These are phyloP conservation scores for Abramis brama DNA, from an alignment of 2,113 vertebrate genomes.

Conservation along the genomic window DNA sequence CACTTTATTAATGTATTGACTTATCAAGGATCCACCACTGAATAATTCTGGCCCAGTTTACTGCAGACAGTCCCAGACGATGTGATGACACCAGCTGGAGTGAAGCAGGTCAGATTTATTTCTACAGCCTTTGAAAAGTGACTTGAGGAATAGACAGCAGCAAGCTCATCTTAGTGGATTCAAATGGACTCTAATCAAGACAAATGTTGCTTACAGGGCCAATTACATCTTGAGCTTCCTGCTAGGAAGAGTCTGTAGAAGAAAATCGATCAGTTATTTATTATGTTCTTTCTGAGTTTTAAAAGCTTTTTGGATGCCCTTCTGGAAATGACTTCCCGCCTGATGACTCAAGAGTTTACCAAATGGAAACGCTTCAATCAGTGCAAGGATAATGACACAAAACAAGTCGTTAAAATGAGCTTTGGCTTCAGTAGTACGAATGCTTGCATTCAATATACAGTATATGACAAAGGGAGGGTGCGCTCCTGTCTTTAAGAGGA, in stretches of 20 bases:
- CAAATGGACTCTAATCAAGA: conserved; percentile 71
- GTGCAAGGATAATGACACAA: conserved; percentile 23
- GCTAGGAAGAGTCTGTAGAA: conserved; percentile 48
- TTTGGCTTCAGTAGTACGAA: not conserved
- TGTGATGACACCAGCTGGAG: not conserved
- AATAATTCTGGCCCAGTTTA: conserved; percentile 10
- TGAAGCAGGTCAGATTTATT: conserved; percentile 15
- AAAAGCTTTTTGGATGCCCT: conserved; percentile 18
- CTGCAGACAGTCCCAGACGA: not conserved
- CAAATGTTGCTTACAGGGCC: conserved; percentile 64
- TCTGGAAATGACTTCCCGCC: conserved; percentile 29
- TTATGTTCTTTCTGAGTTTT: conserved; percentile 47
- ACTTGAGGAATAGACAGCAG: conserved; percentile 61
- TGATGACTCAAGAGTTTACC: conserved; percentile 36
- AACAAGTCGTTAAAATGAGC: conserved; percentile 15
- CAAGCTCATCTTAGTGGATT: conserved; percentile 66
- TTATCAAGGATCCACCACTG: conserved; percentile 25
- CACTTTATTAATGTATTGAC: conserved; percentile 21
- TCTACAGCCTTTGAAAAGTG: conserved; percentile 13
- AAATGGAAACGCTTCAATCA: conserved; percentile 30
- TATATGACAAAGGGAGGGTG: conserved; percentile 23
- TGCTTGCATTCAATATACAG: conserved; percentile 7
- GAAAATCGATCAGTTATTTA: conserved; percentile 71
- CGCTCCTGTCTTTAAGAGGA: not conserved
- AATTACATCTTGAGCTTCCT: conserved; percentile 59